These are phyloP conservation scores for Acronicta leporina DNA, from an alignment of 2,888 invertebrate genomes.

Conservation along the genomic window DNA sequence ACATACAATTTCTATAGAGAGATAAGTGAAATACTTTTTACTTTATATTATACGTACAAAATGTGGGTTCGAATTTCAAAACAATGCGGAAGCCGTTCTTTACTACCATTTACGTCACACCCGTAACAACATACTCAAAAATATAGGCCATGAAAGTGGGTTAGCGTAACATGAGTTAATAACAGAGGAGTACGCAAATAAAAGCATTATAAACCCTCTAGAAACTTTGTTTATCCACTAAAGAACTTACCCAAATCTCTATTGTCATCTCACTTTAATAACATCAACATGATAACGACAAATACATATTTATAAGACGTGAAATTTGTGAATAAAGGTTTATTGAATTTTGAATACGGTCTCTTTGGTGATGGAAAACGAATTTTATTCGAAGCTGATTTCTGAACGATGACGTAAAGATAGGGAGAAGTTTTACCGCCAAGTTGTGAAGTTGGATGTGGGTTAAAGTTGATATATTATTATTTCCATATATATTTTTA, in stretches of 20 bases:
- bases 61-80: neutral
- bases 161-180: slow-evolving; percentile 44
- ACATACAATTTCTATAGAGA: too few relatives aligned
- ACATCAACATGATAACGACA: too few relatives aligned
- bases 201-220: slow-evolving; percentile 35
- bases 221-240: slow-evolving; percentile 40
- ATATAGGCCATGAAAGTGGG: slow-evolving; percentile 51
- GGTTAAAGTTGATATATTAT: slow-evolving; percentile 14
- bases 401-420: slow-evolving; percentile 19
- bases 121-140: slow-evolving; percentile 30
- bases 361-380: slow-evolving; percentile 20
- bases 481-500: slow-evolving; percentile 11
- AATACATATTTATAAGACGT: too few relatives aligned
- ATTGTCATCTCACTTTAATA: too few relatives aligned
- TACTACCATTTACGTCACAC: slow-evolving; percentile 28
- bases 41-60: too few relatives aligned
- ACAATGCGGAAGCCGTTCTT: slow-evolving; percentile 20
- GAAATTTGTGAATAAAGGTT: neutral
- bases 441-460: slow-evolving; percentile 13
- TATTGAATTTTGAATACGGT: too few relatives aligned
- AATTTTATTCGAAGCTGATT: slow-evolving; percentile 36
- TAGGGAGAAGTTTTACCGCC: slow-evolving; percentile 11
- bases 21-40: too few relatives aligned
- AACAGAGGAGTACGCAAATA: slow-evolving; percentile 50
- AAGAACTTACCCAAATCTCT: slow-evolving; percentile 16